Base-by-base conservation (phyloP, 2,888 invertebrate species). In the Deroplatys truncata region DNA sequence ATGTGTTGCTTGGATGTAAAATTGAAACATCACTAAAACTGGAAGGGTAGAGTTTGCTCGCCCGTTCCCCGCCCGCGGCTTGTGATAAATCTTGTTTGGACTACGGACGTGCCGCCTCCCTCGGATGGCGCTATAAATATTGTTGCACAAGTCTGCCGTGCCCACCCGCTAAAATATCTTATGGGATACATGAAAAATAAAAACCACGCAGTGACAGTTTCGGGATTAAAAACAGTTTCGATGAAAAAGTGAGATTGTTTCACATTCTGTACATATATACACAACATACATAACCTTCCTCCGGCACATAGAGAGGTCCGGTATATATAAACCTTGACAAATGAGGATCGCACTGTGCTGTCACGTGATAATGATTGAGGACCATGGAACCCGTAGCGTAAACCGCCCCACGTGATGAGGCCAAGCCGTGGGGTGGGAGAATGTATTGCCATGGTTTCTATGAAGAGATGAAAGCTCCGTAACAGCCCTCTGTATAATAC, bases 361-460 rank as follows among this genome's bases (percentile, higher is more conserved):
- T 91, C 91, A 91, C 90, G 91, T 90, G 89, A 90, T 89, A 90
- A 91, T 91, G 91, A 91, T 91, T 91, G 91, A 91, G 91, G 90
- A 90, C 90, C 88, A 84, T 86, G 84, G 84, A 88, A 82, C 88
- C 89, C 88, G 84, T 43, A 82, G 28, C 88, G 88, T 83, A 88
- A 88, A 83, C 90, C 88, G 10, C 88, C 86, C 29, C 88, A 49
- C 84, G 88, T 84, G 88, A 88, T 88, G 88, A 84, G 56, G 82
- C 85, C 85, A 31, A 28, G 28, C 82, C 25, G 72, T 28, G 84
- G 84, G 10, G 85, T 29, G 89, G 89, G 82, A 84, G 85, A 29
- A 87, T 87, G 87, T 87, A 87, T 87, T 87, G 87, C 87, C 87
- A 87, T 87, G 87, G 87, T 87, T 87, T 87, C 87, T 90, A 90